Evolutionary conservation across 2,888 invertebrate species (phyloP), one percentile per base, ranked within the genome.

Genomic region (Anoplius nigerrimus): DNA sequence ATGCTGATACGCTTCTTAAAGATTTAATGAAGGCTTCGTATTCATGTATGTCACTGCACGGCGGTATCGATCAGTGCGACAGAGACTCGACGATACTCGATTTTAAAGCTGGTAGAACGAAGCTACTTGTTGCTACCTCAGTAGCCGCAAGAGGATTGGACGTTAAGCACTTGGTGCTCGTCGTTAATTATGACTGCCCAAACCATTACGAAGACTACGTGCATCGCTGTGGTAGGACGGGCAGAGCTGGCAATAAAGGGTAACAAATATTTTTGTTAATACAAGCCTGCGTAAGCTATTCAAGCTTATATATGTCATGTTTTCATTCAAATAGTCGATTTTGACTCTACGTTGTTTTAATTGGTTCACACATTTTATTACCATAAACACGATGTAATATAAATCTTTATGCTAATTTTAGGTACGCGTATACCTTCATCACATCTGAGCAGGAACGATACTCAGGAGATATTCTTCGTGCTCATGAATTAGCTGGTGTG

Each of bases 121-220:
- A 96, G 86, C 90, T 99, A 56, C 90, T 99, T 84, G 96, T 99
- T 3, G 99, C 99, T 0, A 99, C 99, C 0, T 99, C 98, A 15
- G 99, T 99, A 1, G 99, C 99, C 2, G 99, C 99, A 0, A 91
- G 99, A 64, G 99, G 99, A 0, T 90, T 99, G n/a, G 99, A 99
- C 88, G 99, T 99, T 0, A 99, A 99, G 87, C 97, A 99, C 82
- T 92, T 99, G 62, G 98, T 98, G 83, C 90, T 99, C 34, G 99
- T 99, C 1, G 95, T 99, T 15, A 99, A 99, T 90, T 99, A 98
- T 89, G 99, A 99, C 90, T 98, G 98, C 84, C 99, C 99, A 0
- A 99, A 99, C 90, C 99, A 99, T 89, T 99, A 99, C 86, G 99
- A 99, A 89, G 99, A 99, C 89, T 99, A 99, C 89, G 99, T 99